Percentiles rank a stretch among this genome's conserved stretches.
phyloP scores from a whole-genome alignment of 2,797 vertebrate species.

The Lemur catta region DNA sequence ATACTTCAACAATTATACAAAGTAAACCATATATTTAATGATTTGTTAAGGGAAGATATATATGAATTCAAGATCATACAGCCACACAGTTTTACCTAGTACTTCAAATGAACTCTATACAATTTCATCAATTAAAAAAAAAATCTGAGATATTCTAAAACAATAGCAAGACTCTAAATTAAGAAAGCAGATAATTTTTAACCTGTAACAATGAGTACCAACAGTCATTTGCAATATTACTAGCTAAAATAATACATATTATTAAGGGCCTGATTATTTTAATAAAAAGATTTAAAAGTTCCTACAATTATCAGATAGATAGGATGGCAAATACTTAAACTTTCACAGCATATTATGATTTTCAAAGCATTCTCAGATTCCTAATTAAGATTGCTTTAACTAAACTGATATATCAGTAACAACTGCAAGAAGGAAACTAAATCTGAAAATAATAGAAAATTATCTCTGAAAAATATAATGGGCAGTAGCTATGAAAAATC shows the following conservation, averaged over 20 bases:
- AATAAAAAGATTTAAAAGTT: constrained; percentile 59
- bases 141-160: constrained; percentile 48
- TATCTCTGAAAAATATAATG: constrained; percentile 59
- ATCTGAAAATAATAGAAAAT: constrained; percentile 74
- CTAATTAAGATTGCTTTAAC: constrained; percentile 74
- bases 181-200: constrained; percentile 55
- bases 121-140: not conserved
- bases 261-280: constrained; percentile 46
- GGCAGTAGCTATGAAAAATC: constrained; percentile 51
- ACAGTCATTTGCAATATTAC: constrained; percentile 60
- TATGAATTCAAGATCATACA: constrained; percentile 26
- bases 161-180: constrained; percentile 18
- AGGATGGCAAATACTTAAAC: constrained; percentile 63
- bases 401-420: constrained; percentile 67
- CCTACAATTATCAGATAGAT: constrained; percentile 36
- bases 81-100: not conserved
- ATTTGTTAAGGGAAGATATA: constrained; percentile 20
- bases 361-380: constrained; percentile 73
- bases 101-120: not conserved
- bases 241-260: constrained; percentile 63
- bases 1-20: constrained; percentile 50
- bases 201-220: constrained; percentile 49
- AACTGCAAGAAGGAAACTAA: constrained; percentile 70
- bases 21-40: constrained; percentile 25
- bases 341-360: constrained; percentile 65